Conservation (phyloP, 64 coral and sea anemone species). For the Platygyra sinensis region DNA sequence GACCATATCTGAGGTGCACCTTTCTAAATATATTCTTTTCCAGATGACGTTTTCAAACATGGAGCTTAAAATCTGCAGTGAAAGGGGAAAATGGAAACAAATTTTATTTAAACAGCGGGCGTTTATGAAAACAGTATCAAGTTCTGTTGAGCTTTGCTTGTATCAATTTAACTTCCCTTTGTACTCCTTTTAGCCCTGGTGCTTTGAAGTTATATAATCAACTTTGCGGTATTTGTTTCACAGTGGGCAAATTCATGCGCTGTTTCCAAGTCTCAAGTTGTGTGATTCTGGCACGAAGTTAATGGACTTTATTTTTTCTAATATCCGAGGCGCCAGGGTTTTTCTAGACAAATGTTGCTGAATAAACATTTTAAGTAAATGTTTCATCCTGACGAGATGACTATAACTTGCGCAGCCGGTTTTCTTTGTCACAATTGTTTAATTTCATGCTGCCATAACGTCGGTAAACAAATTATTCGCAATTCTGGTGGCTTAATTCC, state of each 20-base stretch:
- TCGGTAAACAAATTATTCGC: background rate
- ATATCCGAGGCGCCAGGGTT: background rate
- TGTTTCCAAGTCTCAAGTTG: too few species aligned
- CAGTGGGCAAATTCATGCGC: too few species aligned
- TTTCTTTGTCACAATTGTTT: constrained; percentile 5
- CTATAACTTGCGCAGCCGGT: background rate
- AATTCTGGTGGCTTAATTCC: background rate
- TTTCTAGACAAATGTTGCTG: background rate
- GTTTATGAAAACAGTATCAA: background rate
- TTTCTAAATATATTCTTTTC: background rate
- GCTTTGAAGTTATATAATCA: too few species aligned
- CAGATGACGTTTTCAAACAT: background rate
- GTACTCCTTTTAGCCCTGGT: background rate
- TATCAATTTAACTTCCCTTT: background rate
- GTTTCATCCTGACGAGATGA: background rate
- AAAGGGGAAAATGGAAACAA: background rate
- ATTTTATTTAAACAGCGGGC: background rate
- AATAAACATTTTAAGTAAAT: constrained; percentile 15
- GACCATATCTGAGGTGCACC: too few species aligned
- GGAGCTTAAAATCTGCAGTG: background rate
- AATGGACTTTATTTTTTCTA: too few species aligned
- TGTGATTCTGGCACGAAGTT: too few species aligned
- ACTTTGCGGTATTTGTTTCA: too few species aligned
- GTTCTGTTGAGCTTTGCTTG: background rate
- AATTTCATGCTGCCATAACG: background rate